phyloP scores from a whole-genome alignment of 2,113 vertebrate genomes.

The Caretta caretta region DNA sequence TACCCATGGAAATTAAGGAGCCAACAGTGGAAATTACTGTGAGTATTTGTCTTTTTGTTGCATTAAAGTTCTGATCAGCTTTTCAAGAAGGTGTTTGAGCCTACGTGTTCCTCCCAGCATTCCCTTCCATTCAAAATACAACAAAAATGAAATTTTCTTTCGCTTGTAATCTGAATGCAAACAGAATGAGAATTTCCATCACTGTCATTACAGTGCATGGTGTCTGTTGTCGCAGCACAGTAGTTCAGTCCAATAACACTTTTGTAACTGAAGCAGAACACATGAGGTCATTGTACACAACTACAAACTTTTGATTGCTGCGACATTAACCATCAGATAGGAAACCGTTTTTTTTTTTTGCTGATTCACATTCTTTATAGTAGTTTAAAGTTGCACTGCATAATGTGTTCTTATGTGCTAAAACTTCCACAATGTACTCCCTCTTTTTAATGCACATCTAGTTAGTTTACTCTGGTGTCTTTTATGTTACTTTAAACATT shows the following conservation, averaged over 20 bases:
- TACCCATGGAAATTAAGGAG: neutral
- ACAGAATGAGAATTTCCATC: neutral
- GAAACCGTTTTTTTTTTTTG: neutral
- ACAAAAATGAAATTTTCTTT: neutral
- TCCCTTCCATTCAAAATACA: neutral
- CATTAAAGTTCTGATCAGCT: neutral
- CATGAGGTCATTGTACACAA: neutral
- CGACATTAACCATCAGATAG: neutral
- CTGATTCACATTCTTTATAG: neutral
- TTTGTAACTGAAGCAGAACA: neutral
- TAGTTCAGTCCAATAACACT: neutral
- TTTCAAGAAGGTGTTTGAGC: neutral
- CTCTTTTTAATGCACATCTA: neutral
- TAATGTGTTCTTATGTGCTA: neutral
- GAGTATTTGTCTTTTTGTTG: neutral
- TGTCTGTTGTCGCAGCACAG: neutral
- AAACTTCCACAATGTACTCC: neutral
- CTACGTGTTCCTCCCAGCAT: neutral
- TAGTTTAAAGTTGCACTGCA: neutral
- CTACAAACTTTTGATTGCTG: neutral
- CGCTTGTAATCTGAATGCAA: neutral
- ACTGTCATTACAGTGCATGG: neutral
- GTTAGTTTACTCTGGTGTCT: neutral
- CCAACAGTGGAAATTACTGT: neutral
- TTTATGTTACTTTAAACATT: accelerated